These are phyloP conservation scores for Erethizon dorsatum DNA, from an alignment of 2,797 vertebrate genomes.

Conservation along the genomic window DNA sequence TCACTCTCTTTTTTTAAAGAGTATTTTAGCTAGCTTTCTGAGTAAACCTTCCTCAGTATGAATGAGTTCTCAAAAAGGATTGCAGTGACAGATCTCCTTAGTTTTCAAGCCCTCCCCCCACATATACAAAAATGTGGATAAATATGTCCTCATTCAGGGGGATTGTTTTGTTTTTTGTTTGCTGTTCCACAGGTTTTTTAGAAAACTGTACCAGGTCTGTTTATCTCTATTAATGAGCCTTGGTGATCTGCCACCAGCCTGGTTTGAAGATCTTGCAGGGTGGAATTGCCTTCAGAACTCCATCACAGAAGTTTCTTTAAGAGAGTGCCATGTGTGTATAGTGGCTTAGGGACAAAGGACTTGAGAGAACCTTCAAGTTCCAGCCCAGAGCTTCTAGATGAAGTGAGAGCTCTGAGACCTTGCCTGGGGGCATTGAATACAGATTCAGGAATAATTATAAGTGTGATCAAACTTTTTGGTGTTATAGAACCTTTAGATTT, in stretches of 20 bases:
- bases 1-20: constrained; percentile 74
- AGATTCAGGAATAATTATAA: constrained; percentile 38
- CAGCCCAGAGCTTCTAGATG: constrained; percentile 1
- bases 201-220: neutral
- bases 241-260: neutral
- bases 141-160: neutral
- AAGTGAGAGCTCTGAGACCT: neutral
- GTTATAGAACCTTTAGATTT: constrained; percentile 10
- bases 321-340: neutral
- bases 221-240: constrained; percentile 10
- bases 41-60: neutral
- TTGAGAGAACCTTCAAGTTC: neutral
- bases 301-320: constrained; percentile 9
- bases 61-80: constrained; percentile 66
- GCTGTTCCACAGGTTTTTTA: constrained; percentile 1
- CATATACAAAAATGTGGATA: neutral
- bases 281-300: neutral
- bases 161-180: constrained; percentile 46
- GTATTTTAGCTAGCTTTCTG: constrained; percentile 42
- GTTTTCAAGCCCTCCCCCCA: neutral
- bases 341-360: neutral
- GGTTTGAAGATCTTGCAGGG: neutral
- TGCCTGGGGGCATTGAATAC: neutral
- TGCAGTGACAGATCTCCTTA: neutral
- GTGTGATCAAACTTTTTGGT: constrained; percentile 49